Evolutionary conservation across 2,113 vertebrate genomes (phyloP).

Genomic region (Mobula birostris): DNA sequence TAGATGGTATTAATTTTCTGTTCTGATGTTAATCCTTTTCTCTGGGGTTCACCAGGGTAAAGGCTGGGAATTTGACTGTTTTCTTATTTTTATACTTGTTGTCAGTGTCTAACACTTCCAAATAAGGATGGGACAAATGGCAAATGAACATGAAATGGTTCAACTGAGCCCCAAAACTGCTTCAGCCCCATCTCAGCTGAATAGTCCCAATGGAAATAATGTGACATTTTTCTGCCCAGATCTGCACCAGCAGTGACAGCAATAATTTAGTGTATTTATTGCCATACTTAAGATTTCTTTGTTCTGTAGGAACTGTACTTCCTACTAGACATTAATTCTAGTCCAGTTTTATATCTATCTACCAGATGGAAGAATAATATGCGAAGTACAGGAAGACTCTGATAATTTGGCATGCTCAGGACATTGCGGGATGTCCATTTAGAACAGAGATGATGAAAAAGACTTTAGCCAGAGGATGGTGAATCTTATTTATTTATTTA

Average conservation of each 20-base stretch:
- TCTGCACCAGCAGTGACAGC: not conserved
- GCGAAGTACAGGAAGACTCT: not conserved
- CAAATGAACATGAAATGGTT: not conserved
- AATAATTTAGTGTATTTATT: not conserved
- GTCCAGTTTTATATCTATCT: not conserved
- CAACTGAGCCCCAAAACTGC: not conserved
- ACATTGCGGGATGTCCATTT: too few species aligned
- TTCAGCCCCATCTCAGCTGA: not conserved
- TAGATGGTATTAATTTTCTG: slow-evolving; percentile 6
- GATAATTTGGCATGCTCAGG: too few species aligned
- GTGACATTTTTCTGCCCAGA: not conserved
- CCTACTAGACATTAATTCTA: not conserved
- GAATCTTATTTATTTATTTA: too few species aligned
- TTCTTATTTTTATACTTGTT: not conserved
- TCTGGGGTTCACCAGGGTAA: not conserved
- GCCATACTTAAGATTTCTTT: not conserved
- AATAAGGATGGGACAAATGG: not conserved
- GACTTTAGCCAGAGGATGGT: too few species aligned
- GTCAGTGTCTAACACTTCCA: not conserved
- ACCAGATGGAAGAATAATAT: not conserved
- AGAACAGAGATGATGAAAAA: too few species aligned
- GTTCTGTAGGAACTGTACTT: not conserved
- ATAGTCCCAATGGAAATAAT: not conserved
- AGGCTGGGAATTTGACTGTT: not conserved
- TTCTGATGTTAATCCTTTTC: not conserved